Base-by-base conservation (phyloP, 53 echinoderm and acorn worm genomes). In the Arbacia lixula region DNA sequence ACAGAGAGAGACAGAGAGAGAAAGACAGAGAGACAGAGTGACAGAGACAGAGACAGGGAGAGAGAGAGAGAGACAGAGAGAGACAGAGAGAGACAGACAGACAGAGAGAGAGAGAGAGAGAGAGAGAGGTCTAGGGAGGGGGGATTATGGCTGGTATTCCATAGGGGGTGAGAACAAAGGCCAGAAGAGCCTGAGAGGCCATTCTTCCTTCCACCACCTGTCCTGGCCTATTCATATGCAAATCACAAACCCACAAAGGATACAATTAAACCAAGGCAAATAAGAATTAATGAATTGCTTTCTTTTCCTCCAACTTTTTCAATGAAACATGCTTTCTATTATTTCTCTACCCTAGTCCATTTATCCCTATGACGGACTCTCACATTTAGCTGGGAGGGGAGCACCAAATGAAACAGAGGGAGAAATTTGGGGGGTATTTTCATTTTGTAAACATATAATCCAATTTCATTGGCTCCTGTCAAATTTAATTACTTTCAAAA, bases 231-330 rank as follows among this genome's bases (percentile, higher is more conserved):
- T 81, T 81, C 46, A 81, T 22, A 81, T 81, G 82, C 82, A 81
- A 81, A 81, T 63, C 16, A 49, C 63, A 42, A 43, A 30, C 43
- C 82, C 64, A 81, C 82, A 81, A 81, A 81, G 82, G 82, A 81
- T 81, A 81, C 82, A 81, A 81, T 81, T 81, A 81, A 81, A 81
- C 63, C 82, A 81, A 46, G 64, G 82, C 82, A 81, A 81, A 81
- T 81, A 81, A 81, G 82, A 81, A 81, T 81, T 81, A 81, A 81
- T 81, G 82, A 81, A 81, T 81, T 81, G 82, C 82, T 81, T 79
- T 79, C 64, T 64, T 81, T 56, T 61, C 37, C 25, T 32, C 28
- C 26, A 32, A 64, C 32, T 32, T 32, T 9, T 19, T 29, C 6
- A 32, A 64, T 29, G 19, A 64, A 57, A 8, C 6, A 12, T 14